Evolutionary conservation across 2,888 invertebrate genomes (phyloP), one percentile per base, ranked within the genome.

Genomic region (Osedax fenrisi): DNA sequence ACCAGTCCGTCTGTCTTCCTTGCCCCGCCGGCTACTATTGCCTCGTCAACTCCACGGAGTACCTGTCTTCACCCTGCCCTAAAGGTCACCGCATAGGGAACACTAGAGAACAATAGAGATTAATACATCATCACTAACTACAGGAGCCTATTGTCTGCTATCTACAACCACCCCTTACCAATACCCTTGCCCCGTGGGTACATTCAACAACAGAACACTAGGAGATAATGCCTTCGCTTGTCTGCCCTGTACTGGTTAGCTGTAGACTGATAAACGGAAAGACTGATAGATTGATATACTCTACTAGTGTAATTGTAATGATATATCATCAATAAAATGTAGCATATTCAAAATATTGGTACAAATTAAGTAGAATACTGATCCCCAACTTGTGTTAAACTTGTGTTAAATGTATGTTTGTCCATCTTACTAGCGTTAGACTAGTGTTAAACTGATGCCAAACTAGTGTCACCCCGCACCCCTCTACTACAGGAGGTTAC

Each of bases 11-110:
- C 3, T 83, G 83, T 78, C 78, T 76, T 25, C 74, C 78, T 0
- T 83, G 83, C 78, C 78, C 78, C 26, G 78, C 81, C n/a, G 83
- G 83, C 17, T 83, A 81, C 75, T 83, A 81, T 78, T 83, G 83
- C 77, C 71, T 80, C 22, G 79, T 79, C 26, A 81, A 81, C 75
- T 77, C 80, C 3, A 80, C 80, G 13, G 81, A 81, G 3, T 82
- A 82, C 77, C 56, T 78, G 1, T 72, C 76, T 75, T 80, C 81
- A n/a, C 81, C 81, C 3, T 83, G 83, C 78, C 83, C 83, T 17
- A 80, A 74, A 79, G 83, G 83, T 81, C 67, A 66, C 23, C 17
- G 61, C 24, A 22, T n/a, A 72, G 24, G 17, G 41, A 10, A 41
- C 41, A 10, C 41, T 41, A 41, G 17, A 10, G 17, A 41, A 41